Conservation (phyloP, 2,797 vertebrate genomes). For the Kryptopterus vitreolus region DNA sequence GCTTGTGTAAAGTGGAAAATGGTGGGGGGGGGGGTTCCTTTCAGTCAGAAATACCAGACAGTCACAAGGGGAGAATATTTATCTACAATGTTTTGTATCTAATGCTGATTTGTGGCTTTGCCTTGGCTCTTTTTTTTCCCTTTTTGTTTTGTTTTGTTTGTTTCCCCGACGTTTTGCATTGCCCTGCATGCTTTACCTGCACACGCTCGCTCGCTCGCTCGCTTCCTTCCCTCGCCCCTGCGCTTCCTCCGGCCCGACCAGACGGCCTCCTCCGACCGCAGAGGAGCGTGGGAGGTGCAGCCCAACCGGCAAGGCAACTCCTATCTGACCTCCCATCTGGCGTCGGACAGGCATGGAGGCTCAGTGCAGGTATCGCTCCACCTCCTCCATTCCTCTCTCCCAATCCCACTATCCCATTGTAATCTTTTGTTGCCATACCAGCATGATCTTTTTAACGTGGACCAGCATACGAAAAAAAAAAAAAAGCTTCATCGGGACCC, state of each 20-base stretch:
- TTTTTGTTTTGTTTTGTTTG: constrained; percentile 31
- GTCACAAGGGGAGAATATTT: neutral
- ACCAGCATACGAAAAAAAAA: neutral
- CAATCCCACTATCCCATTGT: constrained; percentile 43
- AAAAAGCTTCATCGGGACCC: constrained; percentile 27
- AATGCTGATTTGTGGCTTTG: constrained; percentile 67
- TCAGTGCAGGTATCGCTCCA: constrained; percentile 92
- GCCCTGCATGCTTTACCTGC: constrained; percentile 76
- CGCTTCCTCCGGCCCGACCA: constrained; percentile 61
- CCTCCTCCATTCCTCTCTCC: constrained; percentile 48
- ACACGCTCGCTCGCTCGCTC: constrained; percentile 65
- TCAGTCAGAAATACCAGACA: constrained; percentile 15
- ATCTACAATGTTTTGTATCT: constrained; percentile 46
- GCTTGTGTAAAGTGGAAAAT: neutral
- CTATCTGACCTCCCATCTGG: constrained; percentile 94
- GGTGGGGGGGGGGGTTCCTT: neutral
- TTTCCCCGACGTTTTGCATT: constrained; percentile 58
- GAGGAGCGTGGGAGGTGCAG: constrained; percentile 97
- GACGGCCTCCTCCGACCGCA: constrained; percentile 86
- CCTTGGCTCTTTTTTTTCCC: constrained; percentile 60
- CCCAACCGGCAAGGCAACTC: constrained; percentile 95
- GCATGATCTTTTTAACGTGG: neutral
- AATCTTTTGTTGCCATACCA: constrained; percentile 13
- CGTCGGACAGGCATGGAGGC: constrained; percentile 96
- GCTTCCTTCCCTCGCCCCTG: constrained; percentile 47